A percentile compares a stretch with the other conserved stretches of the same genome.
These are phyloP conservation scores for Phodopus roborovskii DNA, from an alignment of 2,113 vertebrate genomes.

Conservation along the genomic window DNA sequence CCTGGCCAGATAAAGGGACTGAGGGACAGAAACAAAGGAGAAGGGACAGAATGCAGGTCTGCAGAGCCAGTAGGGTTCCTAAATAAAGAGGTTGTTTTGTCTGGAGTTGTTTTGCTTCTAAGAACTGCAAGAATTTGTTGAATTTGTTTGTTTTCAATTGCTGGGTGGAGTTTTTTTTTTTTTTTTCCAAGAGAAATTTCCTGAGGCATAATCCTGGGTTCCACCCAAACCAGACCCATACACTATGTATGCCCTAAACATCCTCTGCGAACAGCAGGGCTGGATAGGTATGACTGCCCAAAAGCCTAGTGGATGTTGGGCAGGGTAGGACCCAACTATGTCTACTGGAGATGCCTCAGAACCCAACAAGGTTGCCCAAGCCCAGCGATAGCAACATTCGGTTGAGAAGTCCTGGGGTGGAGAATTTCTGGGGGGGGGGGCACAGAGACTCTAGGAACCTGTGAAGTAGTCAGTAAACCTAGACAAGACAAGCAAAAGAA, in stretches of 20 bases:
- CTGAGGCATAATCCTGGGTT: background rate
- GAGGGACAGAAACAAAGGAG: background rate
- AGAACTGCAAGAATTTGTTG: background rate
- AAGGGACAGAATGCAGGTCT: background rate
- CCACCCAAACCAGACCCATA: background rate
- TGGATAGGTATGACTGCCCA: background rate
- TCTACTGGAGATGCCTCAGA: background rate
- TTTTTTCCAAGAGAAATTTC: background rate
- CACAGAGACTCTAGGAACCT: background rate
- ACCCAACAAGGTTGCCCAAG: background rate
- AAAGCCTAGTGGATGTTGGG: background rate
- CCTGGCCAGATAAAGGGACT: background rate
- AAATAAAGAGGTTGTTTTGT: background rate
- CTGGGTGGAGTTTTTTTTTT: background rate
- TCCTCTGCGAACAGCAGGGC: background rate
- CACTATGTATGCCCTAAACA: background rate
- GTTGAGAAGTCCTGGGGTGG: background rate
- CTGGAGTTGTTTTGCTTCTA: conserved; percentile 29
- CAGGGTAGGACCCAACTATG: background rate
- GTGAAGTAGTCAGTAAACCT: background rate
- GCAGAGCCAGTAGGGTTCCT: background rate
- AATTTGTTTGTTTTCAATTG: background rate
- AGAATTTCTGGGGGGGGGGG: background rate
- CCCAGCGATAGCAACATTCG: background rate
- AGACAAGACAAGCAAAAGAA: background rate